Percentiles rank a stretch among this genome's conserved stretches.
Evolutionary conservation across 2,113 vertebrate species (phyloP).

Genomic region (Polyodon spathula): DNA sequence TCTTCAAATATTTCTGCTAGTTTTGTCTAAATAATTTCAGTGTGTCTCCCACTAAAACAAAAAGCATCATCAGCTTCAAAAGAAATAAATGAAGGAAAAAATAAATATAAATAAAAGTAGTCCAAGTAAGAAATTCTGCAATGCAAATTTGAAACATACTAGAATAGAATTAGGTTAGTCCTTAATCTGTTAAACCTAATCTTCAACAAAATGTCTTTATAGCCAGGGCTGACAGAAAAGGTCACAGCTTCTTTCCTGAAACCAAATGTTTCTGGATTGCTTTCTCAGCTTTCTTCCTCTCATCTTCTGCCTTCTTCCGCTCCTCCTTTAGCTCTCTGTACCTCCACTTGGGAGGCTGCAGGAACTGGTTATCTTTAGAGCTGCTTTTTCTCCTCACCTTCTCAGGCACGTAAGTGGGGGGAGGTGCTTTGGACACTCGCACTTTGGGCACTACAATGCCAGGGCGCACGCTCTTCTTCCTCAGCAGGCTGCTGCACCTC

Average conservation of each 20-base stretch:
- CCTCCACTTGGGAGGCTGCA: conserved; percentile 89
- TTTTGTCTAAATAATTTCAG: too few relatives aligned
- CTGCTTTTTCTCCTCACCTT: conserved; percentile 53
- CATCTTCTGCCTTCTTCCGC: conserved; percentile 76
- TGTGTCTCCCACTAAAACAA: too few relatives aligned
- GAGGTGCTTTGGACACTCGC: conserved; percentile 74
- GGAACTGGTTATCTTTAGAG: conserved; percentile 55
- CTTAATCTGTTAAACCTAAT: too few relatives aligned
- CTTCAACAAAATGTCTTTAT: too few relatives aligned
- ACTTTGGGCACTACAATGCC: conserved; percentile 77
- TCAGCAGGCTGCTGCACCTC: conserved; percentile 69
- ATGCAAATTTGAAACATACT: too few relatives aligned
- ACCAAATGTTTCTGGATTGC: conserved; percentile 46
- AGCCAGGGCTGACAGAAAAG: neutral
- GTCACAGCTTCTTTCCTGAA: conserved; percentile 41
- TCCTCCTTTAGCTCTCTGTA: conserved; percentile 93
- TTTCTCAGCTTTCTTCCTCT: conserved; percentile 59
- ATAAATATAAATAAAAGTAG: too few relatives aligned
- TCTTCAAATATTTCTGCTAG: too few relatives aligned
- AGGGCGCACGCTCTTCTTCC: conserved; percentile 77
- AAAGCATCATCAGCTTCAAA: too few relatives aligned
- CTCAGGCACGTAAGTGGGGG: conserved; percentile 68
- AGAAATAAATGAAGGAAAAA: too few relatives aligned
- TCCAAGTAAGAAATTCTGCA: too few relatives aligned
- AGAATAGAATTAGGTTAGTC: too few relatives aligned